Percentiles rank a stretch among this genome's conserved stretches.
Conservation (phyloP, 2,797 vertebrate species). For the Pyrocephalus nanus region DNA sequence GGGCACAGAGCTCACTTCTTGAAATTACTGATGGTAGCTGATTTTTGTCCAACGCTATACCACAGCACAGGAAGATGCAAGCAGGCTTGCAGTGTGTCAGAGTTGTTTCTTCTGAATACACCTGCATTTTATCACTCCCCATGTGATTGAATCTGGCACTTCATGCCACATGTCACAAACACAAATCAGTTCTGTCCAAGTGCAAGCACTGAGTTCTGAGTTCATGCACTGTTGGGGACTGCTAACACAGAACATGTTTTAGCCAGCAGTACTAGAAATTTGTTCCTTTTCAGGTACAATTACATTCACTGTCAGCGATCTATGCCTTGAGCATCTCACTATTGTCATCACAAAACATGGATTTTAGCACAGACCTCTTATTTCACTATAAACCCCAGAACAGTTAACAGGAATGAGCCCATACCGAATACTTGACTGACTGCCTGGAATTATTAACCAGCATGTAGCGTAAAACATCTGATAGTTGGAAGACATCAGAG, state of each 20-base stretch:
- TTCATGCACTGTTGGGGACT: background rate
- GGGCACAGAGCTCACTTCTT: too few species aligned
- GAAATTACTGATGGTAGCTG: background rate
- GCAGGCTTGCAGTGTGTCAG: constrained; percentile 8
- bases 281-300: background rate
- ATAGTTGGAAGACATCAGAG: background rate
- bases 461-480: accelerated
- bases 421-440: accelerated
- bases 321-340: background rate
- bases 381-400: background rate
- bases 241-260: too few species aligned
- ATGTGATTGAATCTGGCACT: accelerated
- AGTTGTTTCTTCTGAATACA: background rate
- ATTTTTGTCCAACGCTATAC: background rate
- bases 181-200: background rate
- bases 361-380: background rate
- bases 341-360: background rate
- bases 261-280: too few species aligned
- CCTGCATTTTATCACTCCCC: background rate
- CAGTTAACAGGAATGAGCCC: background rate
- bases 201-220: background rate
- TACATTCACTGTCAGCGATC: background rate
- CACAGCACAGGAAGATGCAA: background rate
- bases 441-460: background rate
- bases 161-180: background rate